Conservation (phyloP, 2,797 vertebrate species). For the Eptatretus atami region DNA sequence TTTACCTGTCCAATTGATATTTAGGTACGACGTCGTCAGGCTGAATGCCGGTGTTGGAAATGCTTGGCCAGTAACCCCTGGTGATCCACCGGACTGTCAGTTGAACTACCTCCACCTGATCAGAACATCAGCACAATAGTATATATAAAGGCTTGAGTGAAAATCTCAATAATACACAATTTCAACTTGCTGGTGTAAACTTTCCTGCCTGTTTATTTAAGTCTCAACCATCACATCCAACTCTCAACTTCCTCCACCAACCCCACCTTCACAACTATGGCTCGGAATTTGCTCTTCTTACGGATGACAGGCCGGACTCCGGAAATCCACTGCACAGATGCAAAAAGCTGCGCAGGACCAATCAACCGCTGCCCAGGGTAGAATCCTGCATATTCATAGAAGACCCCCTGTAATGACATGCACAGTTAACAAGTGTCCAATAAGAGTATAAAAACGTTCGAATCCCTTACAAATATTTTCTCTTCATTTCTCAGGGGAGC, state of each 20-base stretch:
- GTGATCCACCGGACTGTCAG: constrained; percentile 92
- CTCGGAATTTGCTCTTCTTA: constrained; percentile 88
- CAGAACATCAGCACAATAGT: background rate
- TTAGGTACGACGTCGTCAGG: too few species aligned
- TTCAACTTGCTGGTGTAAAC: too few species aligned
- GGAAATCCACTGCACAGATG: constrained; percentile 74
- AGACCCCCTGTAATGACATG: background rate
- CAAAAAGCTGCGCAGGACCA: constrained; percentile 75
- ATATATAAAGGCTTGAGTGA: background rate
- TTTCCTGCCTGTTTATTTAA: too few species aligned
- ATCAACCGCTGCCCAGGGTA: constrained; percentile 93
- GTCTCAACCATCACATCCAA: too few species aligned
- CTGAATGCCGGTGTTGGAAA: too few species aligned
- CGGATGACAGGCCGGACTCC: constrained; percentile 82
- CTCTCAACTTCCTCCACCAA: too few species aligned
- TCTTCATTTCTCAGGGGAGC: too few species aligned
- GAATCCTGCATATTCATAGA: constrained; percentile 28
- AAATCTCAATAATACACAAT: too few species aligned
- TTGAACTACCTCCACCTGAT: constrained; percentile 79
- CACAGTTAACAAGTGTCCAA: too few species aligned
- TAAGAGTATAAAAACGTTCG: too few species aligned
- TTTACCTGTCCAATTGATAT: too few species aligned
- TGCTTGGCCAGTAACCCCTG: constrained; percentile 68
- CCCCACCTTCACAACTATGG: constrained; percentile 73
- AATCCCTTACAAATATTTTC: too few species aligned